These are phyloP conservation scores for Periplaneta americana DNA, from an alignment of 1,140 invertebrate genomes.

Conservation along the genomic window DNA sequence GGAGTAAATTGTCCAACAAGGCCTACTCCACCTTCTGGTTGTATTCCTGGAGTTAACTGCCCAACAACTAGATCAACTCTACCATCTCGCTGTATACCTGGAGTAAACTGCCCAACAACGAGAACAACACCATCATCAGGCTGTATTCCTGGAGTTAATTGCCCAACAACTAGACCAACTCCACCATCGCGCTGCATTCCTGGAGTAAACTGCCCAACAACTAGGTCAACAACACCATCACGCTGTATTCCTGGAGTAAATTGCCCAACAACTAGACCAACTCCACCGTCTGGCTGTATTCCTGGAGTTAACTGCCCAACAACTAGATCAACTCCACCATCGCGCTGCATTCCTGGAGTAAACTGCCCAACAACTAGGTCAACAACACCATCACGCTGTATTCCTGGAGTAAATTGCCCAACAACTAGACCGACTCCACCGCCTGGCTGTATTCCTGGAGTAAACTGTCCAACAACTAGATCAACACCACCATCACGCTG, in stretches of 20 bases:
- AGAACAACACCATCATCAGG: not conserved
- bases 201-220: too few relatives aligned
- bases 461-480: not conserved
- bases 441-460: not conserved
- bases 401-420: too few relatives aligned
- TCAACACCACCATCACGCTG: not conserved
- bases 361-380: too few relatives aligned
- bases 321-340: too few relatives aligned
- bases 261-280: too few relatives aligned
- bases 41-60: not conserved
- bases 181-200: too few relatives aligned
- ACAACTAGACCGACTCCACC: too few relatives aligned
- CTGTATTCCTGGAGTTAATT: not conserved
- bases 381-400: too few relatives aligned
- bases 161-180: not conserved
- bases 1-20: not conserved
- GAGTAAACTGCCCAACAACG: not conserved
- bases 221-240: too few relatives aligned
- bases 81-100: not conserved
- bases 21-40: not conserved
- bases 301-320: not conserved
- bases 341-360: too few relatives aligned
- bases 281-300: too few relatives aligned
- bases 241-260: too few relatives aligned
- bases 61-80: not conserved